A percentile compares a stretch with the other conserved stretches of the same genome.
Conservation (phyloP, 2,888 invertebrate genomes). For the Meteorus colon region DNA sequence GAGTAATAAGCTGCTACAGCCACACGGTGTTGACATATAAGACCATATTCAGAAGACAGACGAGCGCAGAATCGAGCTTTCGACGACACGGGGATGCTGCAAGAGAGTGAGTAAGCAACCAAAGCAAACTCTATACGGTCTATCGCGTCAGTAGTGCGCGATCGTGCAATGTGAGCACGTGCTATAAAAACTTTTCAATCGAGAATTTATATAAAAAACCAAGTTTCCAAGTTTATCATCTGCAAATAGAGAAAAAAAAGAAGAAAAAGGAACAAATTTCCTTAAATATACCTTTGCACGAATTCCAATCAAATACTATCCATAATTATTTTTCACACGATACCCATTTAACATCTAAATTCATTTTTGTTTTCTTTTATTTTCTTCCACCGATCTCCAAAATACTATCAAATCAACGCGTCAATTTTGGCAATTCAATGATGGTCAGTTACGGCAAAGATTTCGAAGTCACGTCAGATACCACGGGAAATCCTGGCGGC, state of each 20-base stretch:
- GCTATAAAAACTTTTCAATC: constrained; percentile 28
- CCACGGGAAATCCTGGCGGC: constrained; percentile 53
- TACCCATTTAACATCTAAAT: not conserved
- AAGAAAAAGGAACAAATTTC: not conserved
- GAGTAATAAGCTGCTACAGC: constrained; percentile 27
- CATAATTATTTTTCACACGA: too few species aligned
- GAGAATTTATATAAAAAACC: not conserved
- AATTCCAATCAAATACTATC: too few species aligned
- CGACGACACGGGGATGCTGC: constrained; percentile 56
- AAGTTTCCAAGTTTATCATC: not conserved
- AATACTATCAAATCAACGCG: not conserved
- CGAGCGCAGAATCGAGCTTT: constrained; percentile 57
- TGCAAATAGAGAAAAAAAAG: not conserved
- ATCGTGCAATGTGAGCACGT: constrained; percentile 52
- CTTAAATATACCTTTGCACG: not conserved
- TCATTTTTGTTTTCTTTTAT: not conserved
- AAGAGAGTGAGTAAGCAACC: constrained; percentile 45
- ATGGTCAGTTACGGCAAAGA: constrained; percentile 59
- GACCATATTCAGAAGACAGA: constrained; percentile 17
- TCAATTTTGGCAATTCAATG: constrained; percentile 8
- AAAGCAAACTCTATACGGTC: constrained; percentile 43
- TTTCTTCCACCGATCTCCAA: not conserved
- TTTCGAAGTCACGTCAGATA: constrained; percentile 54
- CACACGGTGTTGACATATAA: constrained; percentile 15
- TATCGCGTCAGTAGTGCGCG: constrained; percentile 57